Evolutionary conservation across 2,113 vertebrate genomes (phyloP).

Genomic region (Alligator mississippiensis): DNA sequence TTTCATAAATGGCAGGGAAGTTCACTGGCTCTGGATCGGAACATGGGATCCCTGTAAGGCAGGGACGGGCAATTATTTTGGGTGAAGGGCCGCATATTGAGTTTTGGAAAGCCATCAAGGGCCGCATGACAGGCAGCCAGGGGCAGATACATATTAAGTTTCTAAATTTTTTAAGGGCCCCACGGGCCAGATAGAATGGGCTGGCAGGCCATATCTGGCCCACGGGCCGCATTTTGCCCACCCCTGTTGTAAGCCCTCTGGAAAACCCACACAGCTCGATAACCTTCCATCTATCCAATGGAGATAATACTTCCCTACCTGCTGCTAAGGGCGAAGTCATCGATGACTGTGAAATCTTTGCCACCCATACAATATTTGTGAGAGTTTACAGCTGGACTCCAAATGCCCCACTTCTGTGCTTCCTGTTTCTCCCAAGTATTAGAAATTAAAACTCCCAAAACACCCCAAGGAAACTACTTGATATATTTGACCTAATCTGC

Average conservation of each 20-base stretch:
- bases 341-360: neutral
- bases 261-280: too few relatives aligned
- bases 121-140: too few relatives aligned
- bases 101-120: too few relatives aligned
- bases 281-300: neutral
- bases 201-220: too few relatives aligned
- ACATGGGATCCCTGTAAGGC: too few relatives aligned
- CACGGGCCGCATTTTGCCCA: too few relatives aligned
- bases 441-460: neutral
- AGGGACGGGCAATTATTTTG: too few relatives aligned
- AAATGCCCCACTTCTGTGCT: neutral
- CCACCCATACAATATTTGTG: neutral
- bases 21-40: neutral
- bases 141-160: too few relatives aligned
- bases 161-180: too few relatives aligned
- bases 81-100: too few relatives aligned
- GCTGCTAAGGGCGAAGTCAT: neutral
- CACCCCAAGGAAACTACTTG: neutral
- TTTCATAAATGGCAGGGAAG: neutral
- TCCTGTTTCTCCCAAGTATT: neutral
- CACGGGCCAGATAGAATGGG: too few relatives aligned
- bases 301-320: neutral
- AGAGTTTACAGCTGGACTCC: neutral
- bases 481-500: neutral
- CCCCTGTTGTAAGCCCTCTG: too few relatives aligned